Percentiles rank a stretch among this genome's conserved stretches.
These are phyloP conservation scores for Orchesellides sinensis DNA, from an alignment of 2,888 invertebrate genomes.

Conservation along the genomic window DNA sequence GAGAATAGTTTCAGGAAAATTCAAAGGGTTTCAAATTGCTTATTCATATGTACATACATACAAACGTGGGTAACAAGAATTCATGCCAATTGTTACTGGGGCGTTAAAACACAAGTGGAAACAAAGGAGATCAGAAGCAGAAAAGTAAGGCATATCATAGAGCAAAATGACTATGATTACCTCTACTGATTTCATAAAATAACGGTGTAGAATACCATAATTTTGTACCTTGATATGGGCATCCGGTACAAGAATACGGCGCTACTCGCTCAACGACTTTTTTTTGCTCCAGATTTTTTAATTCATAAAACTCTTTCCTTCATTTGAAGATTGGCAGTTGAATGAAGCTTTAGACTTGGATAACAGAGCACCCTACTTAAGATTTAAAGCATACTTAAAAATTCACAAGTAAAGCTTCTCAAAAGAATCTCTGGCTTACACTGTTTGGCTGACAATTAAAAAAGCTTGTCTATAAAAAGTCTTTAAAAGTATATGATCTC, in stretches of 20 bases:
- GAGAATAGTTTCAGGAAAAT: background rate
- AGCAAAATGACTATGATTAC: background rate
- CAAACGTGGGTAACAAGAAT: no score
- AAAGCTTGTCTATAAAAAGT: no score
- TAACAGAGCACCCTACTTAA: no score
- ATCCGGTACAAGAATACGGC: background rate
- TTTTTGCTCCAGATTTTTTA: background rate
- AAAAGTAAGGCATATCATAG: background rate
- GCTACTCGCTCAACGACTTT: background rate
- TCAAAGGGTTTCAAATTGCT: background rate
- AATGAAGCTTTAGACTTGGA: background rate
- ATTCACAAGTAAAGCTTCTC: background rate
- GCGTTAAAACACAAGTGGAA: conserved; percentile 13
- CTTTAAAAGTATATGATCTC: no score
- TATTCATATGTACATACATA: background rate
- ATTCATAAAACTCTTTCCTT: background rate
- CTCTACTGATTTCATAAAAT: background rate
- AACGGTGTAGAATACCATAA: background rate
- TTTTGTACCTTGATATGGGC: no score
- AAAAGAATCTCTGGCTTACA: background rate
- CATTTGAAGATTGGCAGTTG: background rate
- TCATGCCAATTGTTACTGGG: background rate
- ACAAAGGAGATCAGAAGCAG: background rate
- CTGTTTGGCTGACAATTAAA: background rate
- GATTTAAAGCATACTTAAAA: background rate